Base-by-base conservation (phyloP, 1,140 invertebrate species). In the Heliconius melpomene region DNA sequence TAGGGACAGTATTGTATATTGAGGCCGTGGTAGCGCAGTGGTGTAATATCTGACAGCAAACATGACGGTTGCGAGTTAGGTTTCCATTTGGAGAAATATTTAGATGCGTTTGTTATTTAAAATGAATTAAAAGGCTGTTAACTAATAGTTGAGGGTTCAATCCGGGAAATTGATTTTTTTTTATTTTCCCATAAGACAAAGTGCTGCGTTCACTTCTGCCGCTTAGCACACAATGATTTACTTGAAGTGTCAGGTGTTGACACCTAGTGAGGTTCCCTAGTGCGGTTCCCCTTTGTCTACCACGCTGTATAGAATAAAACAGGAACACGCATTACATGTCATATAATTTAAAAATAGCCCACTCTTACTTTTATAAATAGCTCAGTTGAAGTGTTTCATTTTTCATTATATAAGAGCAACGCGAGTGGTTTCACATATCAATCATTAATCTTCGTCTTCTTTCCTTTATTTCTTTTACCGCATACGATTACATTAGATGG, bases 401-500 rank as follows among this genome's bases (percentile, higher is more conserved):
- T 66, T 66, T 66, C 60, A 66, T 66, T 66, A 66, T 66, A 29
- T 66, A 66, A 66, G 60, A 66, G 60, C 23, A 66, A 66, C 60
- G 60, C 23, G 60, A 66, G 60, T 66, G 60, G 60, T 66, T 66
- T 66, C 60, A 66, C 60, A 66, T 29, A 66, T 66, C 60, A 66
- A 29, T 66, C 60, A 66, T 66, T 66, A 66, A 66, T 66, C 60
- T 66, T 66, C 60, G 60, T 66, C 60, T 29, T 66, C 26, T 26
- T 66, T 66, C 60, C 26, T 66, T 66, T 66, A 66, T 66, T 66
- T 66, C 60, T 29, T 29, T 66, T 29, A 11, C 60, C 60, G 23
- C 60, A 66, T 66, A 66, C 60, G 26, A 66, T 66, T 66, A 66
- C 60, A 66, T 66, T 66, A 16, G 23, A 60, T 23, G 57, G 57